These are phyloP conservation scores for Catharus fuscescens DNA, from an alignment of 2,113 vertebrate genomes.

Conservation along the genomic window DNA sequence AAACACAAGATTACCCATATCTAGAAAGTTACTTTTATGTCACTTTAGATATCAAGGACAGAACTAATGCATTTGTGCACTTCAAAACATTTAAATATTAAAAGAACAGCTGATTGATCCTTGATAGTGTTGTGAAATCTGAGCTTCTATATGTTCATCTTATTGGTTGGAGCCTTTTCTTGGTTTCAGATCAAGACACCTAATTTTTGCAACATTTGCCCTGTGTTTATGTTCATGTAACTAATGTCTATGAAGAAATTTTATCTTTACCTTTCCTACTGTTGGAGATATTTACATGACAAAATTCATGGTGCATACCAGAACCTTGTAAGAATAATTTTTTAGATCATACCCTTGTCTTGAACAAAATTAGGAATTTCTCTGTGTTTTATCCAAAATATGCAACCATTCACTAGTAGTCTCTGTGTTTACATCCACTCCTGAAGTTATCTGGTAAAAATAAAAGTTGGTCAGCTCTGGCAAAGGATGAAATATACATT, in stretches of 20 bases:
- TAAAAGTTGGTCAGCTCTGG: background rate
- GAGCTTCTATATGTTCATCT: background rate
- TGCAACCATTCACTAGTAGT: background rate
- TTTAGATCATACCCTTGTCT: background rate
- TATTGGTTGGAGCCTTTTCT: background rate
- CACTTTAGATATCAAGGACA: background rate
- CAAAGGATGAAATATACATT: background rate
- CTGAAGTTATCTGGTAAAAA: background rate
- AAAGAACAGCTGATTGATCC: background rate
- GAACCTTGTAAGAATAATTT: background rate
- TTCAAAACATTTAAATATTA: background rate
- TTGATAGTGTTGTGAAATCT: background rate
- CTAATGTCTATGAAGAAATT: background rate
- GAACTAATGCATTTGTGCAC: background rate
- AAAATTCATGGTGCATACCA: background rate
- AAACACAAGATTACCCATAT: background rate
- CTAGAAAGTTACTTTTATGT: background rate
- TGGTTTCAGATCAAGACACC: background rate
- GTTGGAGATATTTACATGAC: background rate
- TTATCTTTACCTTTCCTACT: background rate
- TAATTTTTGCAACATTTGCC: background rate
- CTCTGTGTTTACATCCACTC: fast-evolving
- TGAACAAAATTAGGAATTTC: background rate
- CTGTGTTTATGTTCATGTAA: background rate
- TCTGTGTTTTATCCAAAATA: background rate